Conservation (phyloP, 2,113 vertebrate species). For the Prionailurus viverrinus region DNA sequence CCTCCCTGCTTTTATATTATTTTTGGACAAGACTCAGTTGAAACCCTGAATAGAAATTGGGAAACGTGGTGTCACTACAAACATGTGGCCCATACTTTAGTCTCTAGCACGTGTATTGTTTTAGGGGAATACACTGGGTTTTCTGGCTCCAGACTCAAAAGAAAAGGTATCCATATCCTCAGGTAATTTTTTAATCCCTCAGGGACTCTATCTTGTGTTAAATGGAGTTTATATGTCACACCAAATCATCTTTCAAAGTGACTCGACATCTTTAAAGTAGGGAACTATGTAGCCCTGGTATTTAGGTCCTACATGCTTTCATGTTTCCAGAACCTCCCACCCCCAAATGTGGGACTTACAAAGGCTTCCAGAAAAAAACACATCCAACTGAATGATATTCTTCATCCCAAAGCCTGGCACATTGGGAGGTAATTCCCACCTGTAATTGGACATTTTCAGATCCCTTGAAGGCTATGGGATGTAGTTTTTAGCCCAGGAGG, state of each 20-base stretch:
- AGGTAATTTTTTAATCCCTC: conserved; percentile 8
- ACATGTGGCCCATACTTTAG: not conserved
- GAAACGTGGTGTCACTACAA: not conserved
- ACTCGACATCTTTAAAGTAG: not conserved
- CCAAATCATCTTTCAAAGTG: conserved; percentile 39
- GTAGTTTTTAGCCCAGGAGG: not conserved
- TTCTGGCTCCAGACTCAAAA: conserved; percentile 27
- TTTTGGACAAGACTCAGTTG: not conserved
- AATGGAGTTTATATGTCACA: conserved; percentile 45
- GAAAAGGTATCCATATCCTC: not conserved
- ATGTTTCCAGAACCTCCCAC: not conserved
- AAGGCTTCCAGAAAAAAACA: not conserved
- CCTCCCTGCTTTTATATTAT: too few relatives aligned
- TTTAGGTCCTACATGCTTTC: not conserved
- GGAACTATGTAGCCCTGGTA: not conserved
- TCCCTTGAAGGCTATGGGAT: not conserved
- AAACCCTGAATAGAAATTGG: not conserved
- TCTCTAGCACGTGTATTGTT: not conserved
- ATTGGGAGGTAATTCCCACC: not conserved
- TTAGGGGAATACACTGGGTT: not conserved
- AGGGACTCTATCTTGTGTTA: not conserved
- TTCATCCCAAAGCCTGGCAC: not conserved
- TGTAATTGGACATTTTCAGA: not conserved
- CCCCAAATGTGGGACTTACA: not conserved
- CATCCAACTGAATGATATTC: not conserved